Evolutionary conservation across 2,888 invertebrate species (phyloP).

Genomic region (Tribolium freemani): DNA sequence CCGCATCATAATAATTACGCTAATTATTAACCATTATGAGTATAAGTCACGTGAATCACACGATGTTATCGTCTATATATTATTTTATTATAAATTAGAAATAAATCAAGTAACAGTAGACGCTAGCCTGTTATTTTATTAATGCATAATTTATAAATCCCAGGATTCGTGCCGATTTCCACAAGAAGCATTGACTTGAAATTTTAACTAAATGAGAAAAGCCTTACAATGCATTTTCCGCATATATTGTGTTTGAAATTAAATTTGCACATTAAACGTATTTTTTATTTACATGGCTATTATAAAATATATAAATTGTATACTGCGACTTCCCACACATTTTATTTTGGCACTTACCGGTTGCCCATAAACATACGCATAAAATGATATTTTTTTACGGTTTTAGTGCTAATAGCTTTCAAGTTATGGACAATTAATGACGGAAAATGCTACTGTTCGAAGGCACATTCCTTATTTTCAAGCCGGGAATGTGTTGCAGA

Average conservation of each 20-base stretch:
- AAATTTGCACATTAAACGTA: neutral
- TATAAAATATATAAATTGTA: neutral
- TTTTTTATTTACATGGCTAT: neutral
- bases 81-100: constrained; percentile 14
- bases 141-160: neutral
- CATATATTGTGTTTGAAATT: neutral
- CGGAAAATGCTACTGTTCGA: neutral
- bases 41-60: constrained; percentile 21
- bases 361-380: neutral
- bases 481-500: too few species aligned
- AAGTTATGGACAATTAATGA: neutral
- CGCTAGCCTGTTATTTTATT: neutral
- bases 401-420: neutral
- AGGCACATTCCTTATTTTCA: neutral
- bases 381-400: neutral
- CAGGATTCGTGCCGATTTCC: neutral
- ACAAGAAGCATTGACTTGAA: neutral
- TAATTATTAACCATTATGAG: neutral
- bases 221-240: neutral
- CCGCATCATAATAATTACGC: neutral
- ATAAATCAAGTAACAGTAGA: constrained; percentile 15
- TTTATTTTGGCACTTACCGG: neutral
- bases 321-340: neutral
- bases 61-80: constrained; percentile 7
- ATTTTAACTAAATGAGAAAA: neutral